phyloP scores from a whole-genome alignment of 2,888 invertebrate species.

The Diaperis boleti region DNA sequence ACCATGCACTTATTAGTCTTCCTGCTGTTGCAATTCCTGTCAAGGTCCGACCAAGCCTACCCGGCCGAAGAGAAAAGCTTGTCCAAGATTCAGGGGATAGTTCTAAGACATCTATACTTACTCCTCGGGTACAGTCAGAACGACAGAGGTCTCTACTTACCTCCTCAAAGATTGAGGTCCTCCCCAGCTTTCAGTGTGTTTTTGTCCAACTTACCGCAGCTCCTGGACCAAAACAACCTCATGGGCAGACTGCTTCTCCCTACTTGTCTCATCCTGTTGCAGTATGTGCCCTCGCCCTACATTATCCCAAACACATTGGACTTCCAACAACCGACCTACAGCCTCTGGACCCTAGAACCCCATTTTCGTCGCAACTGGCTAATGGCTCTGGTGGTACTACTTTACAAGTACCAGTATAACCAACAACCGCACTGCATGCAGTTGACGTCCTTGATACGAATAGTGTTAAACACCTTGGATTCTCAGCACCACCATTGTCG shows the following conservation, averaged over 20 bases:
- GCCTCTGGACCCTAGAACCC: constrained; percentile 89
- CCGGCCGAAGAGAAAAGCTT: constrained; percentile 88
- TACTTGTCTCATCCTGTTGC: constrained; percentile 83
- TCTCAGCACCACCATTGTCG: constrained; percentile 93
- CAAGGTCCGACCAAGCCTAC: constrained; percentile 83
- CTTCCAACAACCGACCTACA: constrained; percentile 80
- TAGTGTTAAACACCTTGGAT: constrained; percentile 92
- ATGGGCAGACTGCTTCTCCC: constrained; percentile 92
- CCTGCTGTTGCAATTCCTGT: constrained; percentile 96
- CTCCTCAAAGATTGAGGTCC: constrained; percentile 86
- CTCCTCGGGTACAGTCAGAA: constrained; percentile 93
- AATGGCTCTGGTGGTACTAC: constrained; percentile 89
- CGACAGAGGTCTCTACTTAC: constrained; percentile 92
- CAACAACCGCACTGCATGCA: constrained; percentile 77
- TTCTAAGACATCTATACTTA: constrained; percentile 91
- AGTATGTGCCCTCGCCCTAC: constrained; percentile 86
- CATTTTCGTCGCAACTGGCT: constrained; percentile 93
- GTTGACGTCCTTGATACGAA: constrained; percentile 84
- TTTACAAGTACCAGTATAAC: constrained; percentile 93
- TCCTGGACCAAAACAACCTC: constrained; percentile 95
- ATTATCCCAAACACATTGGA: constrained; percentile 68
- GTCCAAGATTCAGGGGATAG: constrained; percentile 85
- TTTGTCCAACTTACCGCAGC: constrained; percentile 91
- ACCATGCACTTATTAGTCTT: constrained; percentile 95
- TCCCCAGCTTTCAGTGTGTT: constrained; percentile 98